A percentile compares a stretch with the other conserved stretches of the same genome.
These are phyloP conservation scores for Drosophila diplacantha DNA, from an alignment of 2,888 invertebrate species.

Conservation along the genomic window DNA sequence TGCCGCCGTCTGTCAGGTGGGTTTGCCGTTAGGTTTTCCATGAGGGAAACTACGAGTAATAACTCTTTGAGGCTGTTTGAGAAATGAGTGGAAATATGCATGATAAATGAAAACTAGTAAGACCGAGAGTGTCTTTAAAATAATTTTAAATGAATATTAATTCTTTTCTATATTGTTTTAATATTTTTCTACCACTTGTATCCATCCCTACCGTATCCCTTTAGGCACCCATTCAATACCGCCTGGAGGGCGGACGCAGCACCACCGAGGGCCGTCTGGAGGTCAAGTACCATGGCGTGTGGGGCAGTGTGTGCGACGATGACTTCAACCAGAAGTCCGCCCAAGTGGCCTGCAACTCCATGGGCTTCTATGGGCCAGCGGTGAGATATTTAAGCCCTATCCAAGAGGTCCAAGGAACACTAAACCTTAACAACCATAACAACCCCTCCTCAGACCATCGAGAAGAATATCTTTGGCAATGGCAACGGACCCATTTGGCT, in stretches of 20 bases:
- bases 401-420: neutral
- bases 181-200: neutral
- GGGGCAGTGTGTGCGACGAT: slow-evolving; percentile 90
- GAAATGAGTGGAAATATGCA: neutral
- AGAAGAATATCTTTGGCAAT: slow-evolving; percentile 74
- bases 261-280: slow-evolving; percentile 83
- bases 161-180: neutral
- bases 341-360: slow-evolving; percentile 80
- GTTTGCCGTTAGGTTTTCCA: slow-evolving; percentile 27
- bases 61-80: neutral
- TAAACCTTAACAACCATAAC: no score
- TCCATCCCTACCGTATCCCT: no score
- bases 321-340: slow-evolving; percentile 84
- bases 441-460: slow-evolving; percentile 58
- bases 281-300: slow-evolving; percentile 83
- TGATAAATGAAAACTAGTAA: neutral
- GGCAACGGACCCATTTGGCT: slow-evolving; percentile 84
- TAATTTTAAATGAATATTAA: neutral
- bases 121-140: neutral
- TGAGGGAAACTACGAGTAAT: neutral
- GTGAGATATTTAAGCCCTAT: slow-evolving; percentile 43
- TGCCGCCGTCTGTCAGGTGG: slow-evolving; percentile 80
- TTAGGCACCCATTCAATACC: slow-evolving; percentile 79
- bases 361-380: slow-evolving; percentile 80
- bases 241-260: slow-evolving; percentile 81